Base-by-base conservation (phyloP, 2,888 invertebrate genomes). In the Cantharis rufa region DNA sequence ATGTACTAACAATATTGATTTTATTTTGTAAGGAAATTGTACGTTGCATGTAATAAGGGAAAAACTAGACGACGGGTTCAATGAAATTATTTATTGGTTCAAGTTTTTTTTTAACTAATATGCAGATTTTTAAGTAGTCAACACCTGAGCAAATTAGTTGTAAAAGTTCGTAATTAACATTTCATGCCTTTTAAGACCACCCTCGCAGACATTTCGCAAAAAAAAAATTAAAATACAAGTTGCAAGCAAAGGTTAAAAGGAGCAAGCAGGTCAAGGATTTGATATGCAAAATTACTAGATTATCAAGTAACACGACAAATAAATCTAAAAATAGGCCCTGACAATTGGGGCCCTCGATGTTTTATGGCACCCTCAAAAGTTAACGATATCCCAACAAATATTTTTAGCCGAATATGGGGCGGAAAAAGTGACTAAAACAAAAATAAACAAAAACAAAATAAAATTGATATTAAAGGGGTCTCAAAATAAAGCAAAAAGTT, bases 181-280 rank as follows among this genome's bases (percentile, higher is more conserved):
- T 32, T 32, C 32, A n/a, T 32, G 32, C 32, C 32, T 13, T 32
- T 32, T 48, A 63, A 10, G 63, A 15, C 63, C 16, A 63, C 63
- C 63, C 63, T 63, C 11, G 63, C 16, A 11, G 10, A 10, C 16
- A 18, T 63, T 63, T 63, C 63, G 63, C 63, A 63, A 66, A 66
- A 66, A 66, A 66, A 21, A 21, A 66, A 66, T 21, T 21, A 9
- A 66, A 13, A 15, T 18, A 21, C 13, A 21, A 66, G 24, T 24
- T 66, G 18, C 24, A 15, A 18, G 15, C 13, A 15, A 62, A 72
- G 76, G 70, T 73, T 62, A 71, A 66, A 68, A 68, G 71, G 70
- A 63, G 74, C 74, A 77, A 77, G 16, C 77, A 62, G 77, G 77
- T 77, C 77, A 77, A 77, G 77, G 77, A 70, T 74, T 77, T 28